Conservation (phyloP, 2,888 invertebrate genomes). For the Lithophane leautieri region DNA sequence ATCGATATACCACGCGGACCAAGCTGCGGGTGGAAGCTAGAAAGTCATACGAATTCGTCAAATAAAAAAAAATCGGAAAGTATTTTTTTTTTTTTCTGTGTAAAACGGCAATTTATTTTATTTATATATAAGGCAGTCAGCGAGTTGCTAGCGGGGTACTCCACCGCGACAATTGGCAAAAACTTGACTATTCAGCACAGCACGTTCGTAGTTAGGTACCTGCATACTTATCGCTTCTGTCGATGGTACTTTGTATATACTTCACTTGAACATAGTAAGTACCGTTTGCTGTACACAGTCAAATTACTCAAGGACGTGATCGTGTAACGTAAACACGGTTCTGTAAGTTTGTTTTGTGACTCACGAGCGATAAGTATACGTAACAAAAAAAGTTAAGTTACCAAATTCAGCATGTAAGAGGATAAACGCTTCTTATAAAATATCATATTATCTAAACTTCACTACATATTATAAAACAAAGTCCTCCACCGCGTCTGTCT, state of each 20-base stretch:
- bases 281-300: constrained; percentile 38
- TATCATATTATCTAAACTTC: too few species aligned
- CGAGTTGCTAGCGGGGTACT: neutral
- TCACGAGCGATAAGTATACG: neutral
- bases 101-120: too few species aligned
- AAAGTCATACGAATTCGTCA: too few species aligned
- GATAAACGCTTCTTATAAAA: too few species aligned
- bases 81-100: too few species aligned
- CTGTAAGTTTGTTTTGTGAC: constrained; percentile 31
- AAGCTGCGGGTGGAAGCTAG: too few species aligned
- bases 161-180: too few species aligned
- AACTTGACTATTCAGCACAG: neutral
- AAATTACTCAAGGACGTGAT: constrained; percentile 53
- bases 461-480: neutral
- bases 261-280: neutral
- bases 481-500: too few species aligned
- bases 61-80: neutral
- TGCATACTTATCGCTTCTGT: neutral
- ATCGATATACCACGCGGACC: too few species aligned
- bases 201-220: neutral
- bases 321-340: constrained; percentile 44
- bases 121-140: neutral
- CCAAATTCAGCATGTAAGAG: too few species aligned
- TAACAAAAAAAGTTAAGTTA: neutral
- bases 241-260: neutral